These are phyloP conservation scores for Strigops habroptila DNA, from an alignment of 2,113 vertebrate genomes.

Conservation along the genomic window DNA sequence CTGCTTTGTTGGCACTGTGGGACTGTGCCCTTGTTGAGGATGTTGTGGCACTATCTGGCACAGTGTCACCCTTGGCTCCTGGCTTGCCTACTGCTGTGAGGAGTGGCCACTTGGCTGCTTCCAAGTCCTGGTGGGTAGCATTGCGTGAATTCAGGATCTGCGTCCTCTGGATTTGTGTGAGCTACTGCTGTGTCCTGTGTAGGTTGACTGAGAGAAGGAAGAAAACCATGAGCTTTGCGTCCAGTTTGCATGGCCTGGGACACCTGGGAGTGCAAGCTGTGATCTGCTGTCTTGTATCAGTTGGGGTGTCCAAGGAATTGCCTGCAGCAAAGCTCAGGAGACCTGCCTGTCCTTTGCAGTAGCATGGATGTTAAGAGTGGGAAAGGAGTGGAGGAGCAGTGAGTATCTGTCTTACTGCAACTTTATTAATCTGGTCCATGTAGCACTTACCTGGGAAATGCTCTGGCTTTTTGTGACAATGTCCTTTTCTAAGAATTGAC, in stretches of 20 bases:
- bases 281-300: background rate
- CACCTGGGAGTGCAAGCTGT: background rate
- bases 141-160: background rate
- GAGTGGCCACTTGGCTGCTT: background rate
- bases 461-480: background rate
- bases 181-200: background rate
- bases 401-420: background rate
- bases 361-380: background rate
- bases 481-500: background rate
- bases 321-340: background rate
- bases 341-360: rapidly evolving
- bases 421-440: background rate
- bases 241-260: background rate
- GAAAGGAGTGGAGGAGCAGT: background rate
- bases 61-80: background rate
- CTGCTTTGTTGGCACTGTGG: background rate
- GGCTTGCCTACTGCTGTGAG: background rate
- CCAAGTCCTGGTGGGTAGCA: background rate
- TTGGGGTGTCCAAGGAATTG: background rate
- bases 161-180: background rate
- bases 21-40: background rate
- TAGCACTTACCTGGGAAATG: background rate
- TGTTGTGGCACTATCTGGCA: background rate
- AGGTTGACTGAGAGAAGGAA: background rate
- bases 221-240: background rate